Evolutionary conservation across 1,140 invertebrate genomes (phyloP).

Genomic region (Apis dorsata): DNA sequence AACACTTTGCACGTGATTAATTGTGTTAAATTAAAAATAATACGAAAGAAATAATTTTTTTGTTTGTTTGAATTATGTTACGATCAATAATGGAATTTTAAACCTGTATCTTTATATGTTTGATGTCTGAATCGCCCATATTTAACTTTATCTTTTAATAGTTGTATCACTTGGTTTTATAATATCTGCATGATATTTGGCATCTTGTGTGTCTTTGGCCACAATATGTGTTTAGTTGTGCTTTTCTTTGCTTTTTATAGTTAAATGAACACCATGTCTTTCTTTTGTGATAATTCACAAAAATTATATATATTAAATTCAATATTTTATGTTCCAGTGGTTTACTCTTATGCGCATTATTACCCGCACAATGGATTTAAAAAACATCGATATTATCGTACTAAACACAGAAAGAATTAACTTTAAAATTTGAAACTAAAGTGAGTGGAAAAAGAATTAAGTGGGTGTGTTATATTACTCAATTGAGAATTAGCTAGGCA

Average conservation of each 20-base stretch:
- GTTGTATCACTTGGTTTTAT: background rate
- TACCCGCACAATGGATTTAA: conserved; percentile 30
- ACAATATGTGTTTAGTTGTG: too few relatives aligned
- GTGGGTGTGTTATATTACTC: background rate
- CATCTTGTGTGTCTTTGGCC: too few relatives aligned
- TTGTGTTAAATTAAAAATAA: too few relatives aligned
- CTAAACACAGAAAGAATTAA: background rate
- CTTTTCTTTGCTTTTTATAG: background rate
- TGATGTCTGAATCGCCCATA: too few relatives aligned
- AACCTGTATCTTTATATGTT: too few relatives aligned
- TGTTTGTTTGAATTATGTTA: too few relatives aligned
- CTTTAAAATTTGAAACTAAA: background rate
- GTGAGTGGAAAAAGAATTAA: background rate
- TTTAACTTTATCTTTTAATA: too few relatives aligned
- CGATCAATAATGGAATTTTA: too few relatives aligned
- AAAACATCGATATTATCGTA: too few relatives aligned
- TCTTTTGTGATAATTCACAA: background rate
- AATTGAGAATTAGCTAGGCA: background rate
- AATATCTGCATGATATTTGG: too few relatives aligned
- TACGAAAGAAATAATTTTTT: too few relatives aligned
- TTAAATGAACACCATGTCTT: background rate
- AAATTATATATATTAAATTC: background rate
- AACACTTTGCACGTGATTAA: too few relatives aligned
- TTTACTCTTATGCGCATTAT: conserved; percentile 55
- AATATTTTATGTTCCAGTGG: conserved; percentile 57